Evolutionary conservation across 2,113 vertebrate genomes (phyloP), one percentile per base, ranked within the genome.

Genomic region (Amblyornis subalaris): DNA sequence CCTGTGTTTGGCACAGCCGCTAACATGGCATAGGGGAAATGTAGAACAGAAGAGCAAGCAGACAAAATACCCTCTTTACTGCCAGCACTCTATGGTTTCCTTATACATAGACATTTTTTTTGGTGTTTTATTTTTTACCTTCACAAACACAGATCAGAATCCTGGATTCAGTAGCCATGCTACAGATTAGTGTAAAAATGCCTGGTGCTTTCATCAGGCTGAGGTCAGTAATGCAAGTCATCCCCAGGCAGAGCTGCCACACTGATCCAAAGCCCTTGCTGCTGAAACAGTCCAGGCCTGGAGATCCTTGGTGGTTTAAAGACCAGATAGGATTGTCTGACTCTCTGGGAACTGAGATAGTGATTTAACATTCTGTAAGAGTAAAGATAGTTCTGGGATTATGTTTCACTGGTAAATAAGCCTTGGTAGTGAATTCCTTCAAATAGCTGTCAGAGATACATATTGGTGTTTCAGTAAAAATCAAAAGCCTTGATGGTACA

Each of bases 341-440:
- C 66, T 96, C 31, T 79, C 74, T 3, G 7, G 66, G 76, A 94
- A 64, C 0, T 84, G 36, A 62, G 83, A 65, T 88, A 89, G 87
- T 57, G 78, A 92, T 93, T 60, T 58, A 54, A 91, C 7, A 51
- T 89, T 93, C 85, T 90, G 10, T 48, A 67, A 94, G 89, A 93
- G 90, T 85, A 82, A 94, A 93, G 23, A 60, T 92, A 77, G 47
- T 90, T 38, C 45, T 72, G 57, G 70, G 57, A 58, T 96, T 96
- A 47, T 86, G 87, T 95, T 96, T 96, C 79, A 89, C 38, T 82
- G 65, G 78, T 86, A 96, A 96, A 96, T 95, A 89, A 91, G 93
- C 79, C 85, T 89, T 36, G 87, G 22, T 19, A 10, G 29, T 36
- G 48, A 75, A 51, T 91, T 93, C 81, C 48, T 47, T 85, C 62